Percentiles rank a stretch among this genome's conserved stretches.
phyloP scores from a whole-genome alignment of 2,888 invertebrate species.

The Polydrusus pterygomalis region DNA sequence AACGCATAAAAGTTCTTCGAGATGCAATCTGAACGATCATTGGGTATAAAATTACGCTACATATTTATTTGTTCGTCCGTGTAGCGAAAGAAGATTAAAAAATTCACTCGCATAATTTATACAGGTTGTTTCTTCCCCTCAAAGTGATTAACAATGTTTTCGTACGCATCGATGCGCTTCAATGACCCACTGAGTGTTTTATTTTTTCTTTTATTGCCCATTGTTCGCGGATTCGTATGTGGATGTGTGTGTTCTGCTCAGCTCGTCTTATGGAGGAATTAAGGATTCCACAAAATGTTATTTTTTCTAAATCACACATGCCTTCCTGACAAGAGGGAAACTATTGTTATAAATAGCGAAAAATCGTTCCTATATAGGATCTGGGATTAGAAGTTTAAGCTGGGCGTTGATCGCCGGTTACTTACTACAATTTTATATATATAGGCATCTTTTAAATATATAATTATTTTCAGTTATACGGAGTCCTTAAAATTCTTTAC shows the following conservation, averaged over 20 bases:
- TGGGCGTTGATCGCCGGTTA: too few species aligned
- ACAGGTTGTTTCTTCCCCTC: conserved; percentile 62
- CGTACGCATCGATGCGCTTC: conserved; percentile 60
- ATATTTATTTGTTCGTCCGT: conserved; percentile 52
- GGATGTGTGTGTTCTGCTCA: conserved; percentile 48
- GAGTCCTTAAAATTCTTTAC: conserved; percentile 29
- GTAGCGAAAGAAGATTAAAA: conserved; percentile 50
- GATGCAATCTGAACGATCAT: conserved; percentile 43
- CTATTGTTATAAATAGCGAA: too few species aligned
- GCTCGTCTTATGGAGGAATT: not conserved
- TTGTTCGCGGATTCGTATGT: conserved; percentile 58
- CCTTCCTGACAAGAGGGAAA: too few species aligned
- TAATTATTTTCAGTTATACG: too few species aligned
- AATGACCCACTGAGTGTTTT: conserved; percentile 62
- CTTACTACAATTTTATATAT: too few species aligned
- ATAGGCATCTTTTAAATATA: too few species aligned
- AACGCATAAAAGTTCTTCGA: conserved; percentile 1
- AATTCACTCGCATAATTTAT: conserved; percentile 56
- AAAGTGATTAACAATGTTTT: conserved; percentile 65
- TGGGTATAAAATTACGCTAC: conserved; percentile 45
- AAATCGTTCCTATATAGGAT: too few species aligned
- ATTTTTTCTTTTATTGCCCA: conserved; percentile 61
- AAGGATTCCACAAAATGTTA: too few species aligned
- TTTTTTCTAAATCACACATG: too few species aligned
- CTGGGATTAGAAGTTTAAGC: too few species aligned